Evolutionary conservation across 2,797 vertebrate genomes (phyloP).

Genomic region (Astyanax mexicanus): DNA sequence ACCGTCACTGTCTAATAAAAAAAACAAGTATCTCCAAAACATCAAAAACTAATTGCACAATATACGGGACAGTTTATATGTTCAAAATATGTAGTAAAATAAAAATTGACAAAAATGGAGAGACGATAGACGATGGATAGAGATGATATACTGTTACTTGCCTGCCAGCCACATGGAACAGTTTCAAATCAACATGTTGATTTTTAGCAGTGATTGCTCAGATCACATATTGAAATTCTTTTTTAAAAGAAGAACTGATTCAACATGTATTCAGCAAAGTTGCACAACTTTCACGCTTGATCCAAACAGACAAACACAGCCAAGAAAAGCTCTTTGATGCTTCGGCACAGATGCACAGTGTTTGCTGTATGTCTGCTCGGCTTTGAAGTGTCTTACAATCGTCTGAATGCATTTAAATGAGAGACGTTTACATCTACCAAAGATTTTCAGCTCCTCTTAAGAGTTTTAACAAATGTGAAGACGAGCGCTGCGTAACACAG

Average conservation of each 20-base stretch:
- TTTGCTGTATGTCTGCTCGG: constrained; percentile 38
- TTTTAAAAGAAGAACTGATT: constrained; percentile 26
- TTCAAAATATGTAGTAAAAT: no score
- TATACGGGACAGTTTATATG: no score
- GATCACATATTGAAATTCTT: constrained; percentile 28
- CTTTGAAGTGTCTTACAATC: constrained; percentile 47
- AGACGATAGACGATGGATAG: no score
- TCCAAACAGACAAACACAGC: constrained; percentile 14
- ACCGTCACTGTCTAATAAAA: no score
- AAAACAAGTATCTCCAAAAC: no score
- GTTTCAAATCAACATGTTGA: no score
- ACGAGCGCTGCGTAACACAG: constrained; percentile 10
- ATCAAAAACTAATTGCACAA: no score
- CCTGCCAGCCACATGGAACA: no score
- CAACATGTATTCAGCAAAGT: constrained; percentile 14
- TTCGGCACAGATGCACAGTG: constrained; percentile 33
- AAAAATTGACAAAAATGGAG: no score
- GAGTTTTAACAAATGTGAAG: not conserved
- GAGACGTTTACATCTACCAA: constrained; percentile 33
- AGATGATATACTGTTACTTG: no score
- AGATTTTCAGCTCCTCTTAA: constrained; percentile 21
- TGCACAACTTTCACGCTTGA: not conserved
- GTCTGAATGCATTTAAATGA: not conserved
- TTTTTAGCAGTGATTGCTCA: constrained; percentile 22
- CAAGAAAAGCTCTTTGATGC: constrained; percentile 49